Base-by-base conservation (phyloP, 2,888 invertebrate genomes). In the Pogonocherus hispidulus region DNA sequence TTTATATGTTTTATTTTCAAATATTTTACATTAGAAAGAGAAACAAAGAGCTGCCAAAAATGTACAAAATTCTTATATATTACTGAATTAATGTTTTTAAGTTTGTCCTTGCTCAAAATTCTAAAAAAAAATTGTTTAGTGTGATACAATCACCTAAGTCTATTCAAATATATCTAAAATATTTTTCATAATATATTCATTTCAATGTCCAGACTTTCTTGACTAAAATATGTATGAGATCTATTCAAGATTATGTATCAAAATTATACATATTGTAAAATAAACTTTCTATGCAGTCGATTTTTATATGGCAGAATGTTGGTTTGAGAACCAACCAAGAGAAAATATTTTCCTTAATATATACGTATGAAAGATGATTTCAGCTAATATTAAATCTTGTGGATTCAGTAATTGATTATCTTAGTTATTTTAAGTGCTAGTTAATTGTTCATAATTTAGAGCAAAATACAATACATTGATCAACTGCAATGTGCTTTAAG, bases 31-130 rank as follows among this genome's bases (percentile, higher is more conserved):
- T 56, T 54, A 19, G 55, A 41, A 41, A 22, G 37, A 57, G 44
- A 57, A 44, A 68, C 66, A 54, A 72, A 63, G 72, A 76, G 75
- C 76, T 75, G 74, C 76, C 74, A 76, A 74, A 72, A 73, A 73
- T 72, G 76, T 76, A 76, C 76, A 75, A 76, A 76, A 71, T 67
- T 71, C 37, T 66, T 18, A 57, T 37, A 41, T 68, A 62, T 71
- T 19, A 51, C 5, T 44, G 27, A 19, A 16, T 23, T 47, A 20
- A 57, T 37, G 27, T 60, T 16, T 51, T 27, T 63, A 11, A 51
- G 14, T 52, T 52, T 41, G 18, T 44, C 14, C 16, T n/a, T 41
- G 44, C 59, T 59, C 52, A 44, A 56, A 41, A 46, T 37, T 32
- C 51, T 66, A n/a, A 54, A 63, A 66, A 70, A 64, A 46, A 9